Base-by-base conservation (phyloP, 2,797 vertebrate genomes). In the Hydrophis major region DNA sequence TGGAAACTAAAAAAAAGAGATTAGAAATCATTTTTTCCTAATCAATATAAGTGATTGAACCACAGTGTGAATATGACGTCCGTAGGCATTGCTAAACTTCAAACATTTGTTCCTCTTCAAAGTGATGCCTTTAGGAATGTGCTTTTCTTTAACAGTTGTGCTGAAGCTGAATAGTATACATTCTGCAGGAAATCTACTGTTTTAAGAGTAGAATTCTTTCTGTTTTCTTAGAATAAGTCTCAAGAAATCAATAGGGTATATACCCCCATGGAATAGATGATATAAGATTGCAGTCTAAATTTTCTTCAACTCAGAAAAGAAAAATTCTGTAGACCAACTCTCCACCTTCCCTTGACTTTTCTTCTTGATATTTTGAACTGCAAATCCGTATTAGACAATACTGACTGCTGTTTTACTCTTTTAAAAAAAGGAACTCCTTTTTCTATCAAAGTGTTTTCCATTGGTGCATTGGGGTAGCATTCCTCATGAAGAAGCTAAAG, bases 401-500 rank as follows among this genome's bases (percentile, higher is more conserved):
- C 32, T 91, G 66, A 96, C 93, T 89, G 83, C 74, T 59, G 93
- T 53, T 66, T 93, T 94, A 94, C 93, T 94, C 90, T 90, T 93
- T 93, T 61, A 53, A 89, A 87, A 87, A 87, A 94, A 94, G 90
- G 32, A 95, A 32, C 92, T 95, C 91, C 50, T 93, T 89, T 92
- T 89, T n/a, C 37, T 89, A 22, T 53, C 93, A 61, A 96, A 90
- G 95, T 69, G 92, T 90, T 93, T 95, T 95, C 94, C 88, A 93
- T 25, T 59, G 89, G 16, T 86, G 28, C 90, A 18, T 96, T 94
- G 94, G 94, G 56, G 94, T 47, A 90, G 88, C 90, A 94, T 94
- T 89, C 92, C 93, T 93, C 32, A 89, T 91, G 89, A 95, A 96
- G 94, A 96, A 97, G 95, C 90, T 59, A 88, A 95, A 95, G 63